Conservation (phyloP, 2,113 vertebrate species). For the Mionectes macconnelli region DNA sequence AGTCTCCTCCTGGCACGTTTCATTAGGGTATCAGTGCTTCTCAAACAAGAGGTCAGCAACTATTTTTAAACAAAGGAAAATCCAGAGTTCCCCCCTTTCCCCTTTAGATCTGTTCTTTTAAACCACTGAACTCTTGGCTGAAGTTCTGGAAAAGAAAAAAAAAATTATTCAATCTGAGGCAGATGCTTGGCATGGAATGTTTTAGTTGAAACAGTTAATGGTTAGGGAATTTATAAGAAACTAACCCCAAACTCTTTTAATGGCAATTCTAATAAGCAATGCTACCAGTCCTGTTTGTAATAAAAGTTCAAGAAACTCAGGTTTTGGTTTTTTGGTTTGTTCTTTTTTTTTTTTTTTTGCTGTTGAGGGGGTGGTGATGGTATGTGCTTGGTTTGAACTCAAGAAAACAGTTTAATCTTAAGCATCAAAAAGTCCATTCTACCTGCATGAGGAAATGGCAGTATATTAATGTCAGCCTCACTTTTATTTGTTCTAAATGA, state of each 20-base stretch:
- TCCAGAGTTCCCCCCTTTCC: neutral
- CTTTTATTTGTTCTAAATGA: neutral
- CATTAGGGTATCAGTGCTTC: neutral
- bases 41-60: neutral
- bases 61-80: slow-evolving; percentile 6
- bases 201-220: slow-evolving; percentile 19
- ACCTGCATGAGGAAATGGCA: neutral
- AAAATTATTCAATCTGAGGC: neutral
- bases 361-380: no score
- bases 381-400: neutral
- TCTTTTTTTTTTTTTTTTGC: neutral
- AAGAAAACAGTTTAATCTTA: neutral
- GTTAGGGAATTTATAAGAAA: neutral
- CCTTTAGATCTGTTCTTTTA: neutral
- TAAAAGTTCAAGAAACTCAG: neutral
- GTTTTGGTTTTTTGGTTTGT: no score
- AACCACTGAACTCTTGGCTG: slow-evolving; percentile 25
- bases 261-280: neutral
- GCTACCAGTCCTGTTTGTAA: neutral
- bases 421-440: neutral
- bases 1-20: neutral
- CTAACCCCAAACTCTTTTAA: neutral
- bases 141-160: slow-evolving; percentile 3
- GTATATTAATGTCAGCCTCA: neutral
- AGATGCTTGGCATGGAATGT: neutral